phyloP scores from a whole-genome alignment of 2,888 invertebrate species.

The Abscondita cerata region DNA sequence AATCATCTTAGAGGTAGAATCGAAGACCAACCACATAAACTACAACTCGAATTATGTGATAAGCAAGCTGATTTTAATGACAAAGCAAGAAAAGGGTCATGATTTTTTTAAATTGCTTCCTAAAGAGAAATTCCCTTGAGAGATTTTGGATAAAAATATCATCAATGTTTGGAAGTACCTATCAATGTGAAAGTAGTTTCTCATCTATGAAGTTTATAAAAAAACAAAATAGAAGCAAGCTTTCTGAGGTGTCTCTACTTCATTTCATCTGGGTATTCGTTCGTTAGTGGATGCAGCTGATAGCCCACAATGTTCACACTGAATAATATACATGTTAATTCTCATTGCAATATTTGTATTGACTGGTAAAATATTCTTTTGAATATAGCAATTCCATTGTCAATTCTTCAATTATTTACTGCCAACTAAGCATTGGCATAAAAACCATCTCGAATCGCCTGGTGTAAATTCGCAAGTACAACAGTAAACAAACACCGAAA shows the following conservation, averaged over 20 bases:
- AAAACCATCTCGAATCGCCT: too few relatives aligned
- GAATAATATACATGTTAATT: too few relatives aligned
- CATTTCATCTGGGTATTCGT: slow-evolving; percentile 1
- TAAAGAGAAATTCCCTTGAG: slow-evolving; percentile 1
- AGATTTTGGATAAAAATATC: slow-evolving; percentile 15
- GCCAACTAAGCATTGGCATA: too few relatives aligned
- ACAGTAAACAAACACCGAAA: too few relatives aligned
- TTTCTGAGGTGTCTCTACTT: not conserved
- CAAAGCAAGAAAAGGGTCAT: slow-evolving; percentile 2
- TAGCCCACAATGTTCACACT: too few relatives aligned
- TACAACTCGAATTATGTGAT: slow-evolving; percentile 9
- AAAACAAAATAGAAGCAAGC: not conserved
- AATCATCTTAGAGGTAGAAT: slow-evolving; percentile 16
- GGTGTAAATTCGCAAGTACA: too few relatives aligned
- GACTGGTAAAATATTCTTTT: too few relatives aligned
- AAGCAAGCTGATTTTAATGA: slow-evolving; percentile 8
- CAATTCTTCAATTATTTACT: too few relatives aligned
- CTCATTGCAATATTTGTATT: too few relatives aligned
- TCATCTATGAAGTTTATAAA: slow-evolving; percentile 15
- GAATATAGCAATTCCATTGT: too few relatives aligned
- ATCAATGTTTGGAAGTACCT: slow-evolving; percentile 10
- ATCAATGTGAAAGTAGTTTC: slow-evolving; percentile 7
- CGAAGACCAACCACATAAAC: slow-evolving; percentile 3
- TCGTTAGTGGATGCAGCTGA: too few relatives aligned
- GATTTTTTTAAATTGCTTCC: not conserved